Conservation (phyloP, 1,140 invertebrate genomes). For the Delia radicum region DNA sequence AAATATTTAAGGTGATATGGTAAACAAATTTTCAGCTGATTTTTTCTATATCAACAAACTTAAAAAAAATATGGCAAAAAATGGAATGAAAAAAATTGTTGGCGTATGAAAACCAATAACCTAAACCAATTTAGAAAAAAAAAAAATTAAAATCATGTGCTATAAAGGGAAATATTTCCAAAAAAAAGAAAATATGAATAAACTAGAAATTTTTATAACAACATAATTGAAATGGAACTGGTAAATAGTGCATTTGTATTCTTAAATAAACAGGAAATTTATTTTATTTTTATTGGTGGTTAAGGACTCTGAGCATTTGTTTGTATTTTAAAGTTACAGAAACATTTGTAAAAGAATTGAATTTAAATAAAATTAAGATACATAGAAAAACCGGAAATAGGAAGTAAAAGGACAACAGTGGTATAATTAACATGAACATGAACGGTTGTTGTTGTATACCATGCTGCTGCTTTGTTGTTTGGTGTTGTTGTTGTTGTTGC, state of each 20-base stretch:
- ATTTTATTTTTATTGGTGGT: neutral
- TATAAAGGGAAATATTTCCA: neutral
- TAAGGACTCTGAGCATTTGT: neutral
- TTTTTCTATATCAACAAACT: neutral
- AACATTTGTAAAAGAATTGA: too few relatives aligned
- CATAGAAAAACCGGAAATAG: constrained; percentile 14
- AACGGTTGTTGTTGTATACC: too few relatives aligned
- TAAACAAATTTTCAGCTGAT: neutral
- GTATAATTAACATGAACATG: constrained; percentile 18
- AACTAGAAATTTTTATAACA: too few relatives aligned
- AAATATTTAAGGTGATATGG: neutral
- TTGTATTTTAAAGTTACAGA: neutral
- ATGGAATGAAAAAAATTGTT: neutral
- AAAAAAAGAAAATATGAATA: neutral
- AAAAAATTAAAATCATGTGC: neutral
- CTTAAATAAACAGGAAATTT: neutral
- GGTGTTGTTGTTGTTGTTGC: neutral
- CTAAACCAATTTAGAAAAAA: neutral
- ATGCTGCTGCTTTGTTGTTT: neutral
- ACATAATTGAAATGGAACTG: too few relatives aligned
- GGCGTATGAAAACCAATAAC: neutral
- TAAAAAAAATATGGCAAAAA: too few relatives aligned
- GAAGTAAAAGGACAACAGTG: constrained; percentile 11
- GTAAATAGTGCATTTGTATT: neutral
- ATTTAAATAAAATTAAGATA: constrained; percentile 21